These are phyloP conservation scores for Octodonta nipae DNA, from an alignment of 2,888 invertebrate genomes.

Conservation along the genomic window DNA sequence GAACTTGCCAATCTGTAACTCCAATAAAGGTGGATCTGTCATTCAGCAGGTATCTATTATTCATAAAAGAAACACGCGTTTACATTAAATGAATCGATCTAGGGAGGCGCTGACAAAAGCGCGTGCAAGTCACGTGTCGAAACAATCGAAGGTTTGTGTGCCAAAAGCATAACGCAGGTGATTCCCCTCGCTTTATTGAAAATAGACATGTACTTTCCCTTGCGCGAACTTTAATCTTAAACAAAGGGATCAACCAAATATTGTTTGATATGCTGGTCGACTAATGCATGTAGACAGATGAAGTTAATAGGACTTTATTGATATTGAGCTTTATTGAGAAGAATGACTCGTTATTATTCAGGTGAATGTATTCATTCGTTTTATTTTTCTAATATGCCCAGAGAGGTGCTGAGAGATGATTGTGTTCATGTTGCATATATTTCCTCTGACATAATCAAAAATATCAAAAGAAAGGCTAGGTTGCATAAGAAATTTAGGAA, in stretches of 20 bases:
- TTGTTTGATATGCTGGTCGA: constrained; percentile 9
- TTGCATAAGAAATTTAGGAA: no score
- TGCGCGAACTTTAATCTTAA: constrained; percentile 6
- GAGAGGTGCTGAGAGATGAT: no score
- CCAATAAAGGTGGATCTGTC: background rate
- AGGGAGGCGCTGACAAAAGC: constrained; percentile 7
- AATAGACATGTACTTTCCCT: constrained; percentile 7
- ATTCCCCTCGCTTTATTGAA: constrained; percentile 14
- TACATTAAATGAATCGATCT: constrained; percentile 9
- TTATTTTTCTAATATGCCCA: no score
- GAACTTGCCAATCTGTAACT: background rate
- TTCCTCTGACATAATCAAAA: no score
- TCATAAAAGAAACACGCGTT: constrained; percentile 10
- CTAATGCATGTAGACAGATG: constrained; percentile 7
- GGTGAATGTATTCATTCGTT: no score
- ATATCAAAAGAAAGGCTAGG: no score
- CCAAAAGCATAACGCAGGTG: constrained; percentile 13
- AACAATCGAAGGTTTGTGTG: constrained; percentile 12
- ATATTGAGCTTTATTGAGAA: no score
- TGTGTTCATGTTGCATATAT: no score
- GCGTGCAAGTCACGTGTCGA: constrained; percentile 8
- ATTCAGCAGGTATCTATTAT: constrained; percentile 5
- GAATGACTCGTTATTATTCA: no score
- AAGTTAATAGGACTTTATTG: constrained; percentile 6
- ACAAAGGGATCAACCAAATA: constrained; percentile 11